These are phyloP conservation scores for Teleogryllus oceanicus DNA, from an alignment of 2,888 invertebrate species.

Conservation along the genomic window DNA sequence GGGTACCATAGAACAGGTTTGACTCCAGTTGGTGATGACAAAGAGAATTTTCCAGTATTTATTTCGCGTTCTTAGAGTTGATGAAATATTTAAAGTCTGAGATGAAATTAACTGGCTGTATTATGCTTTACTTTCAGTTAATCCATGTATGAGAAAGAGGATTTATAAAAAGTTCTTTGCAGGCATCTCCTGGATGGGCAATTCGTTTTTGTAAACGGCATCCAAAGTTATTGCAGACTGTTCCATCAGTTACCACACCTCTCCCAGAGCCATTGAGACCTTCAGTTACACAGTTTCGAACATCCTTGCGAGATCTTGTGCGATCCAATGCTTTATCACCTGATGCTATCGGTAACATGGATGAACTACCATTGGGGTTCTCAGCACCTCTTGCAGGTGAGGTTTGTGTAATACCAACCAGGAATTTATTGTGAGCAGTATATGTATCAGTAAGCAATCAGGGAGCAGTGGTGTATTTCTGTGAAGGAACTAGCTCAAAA, in stretches of 20 bases:
- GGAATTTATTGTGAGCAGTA: no score
- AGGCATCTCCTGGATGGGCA: constrained; percentile 43
- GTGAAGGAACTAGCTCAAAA: no score
- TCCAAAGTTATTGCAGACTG: constrained; percentile 40
- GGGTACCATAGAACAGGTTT: no score
- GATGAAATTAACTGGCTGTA: no score
- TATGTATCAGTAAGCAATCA: no score
- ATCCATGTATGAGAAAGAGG: no score
- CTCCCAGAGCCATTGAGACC: constrained; percentile 40
- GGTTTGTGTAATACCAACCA: not conserved
- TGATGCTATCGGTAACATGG: constrained; percentile 41
- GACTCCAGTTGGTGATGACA: no score
- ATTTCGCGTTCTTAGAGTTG: no score
- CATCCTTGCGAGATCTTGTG: constrained; percentile 32
- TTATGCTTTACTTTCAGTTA: no score
- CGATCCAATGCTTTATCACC: constrained; percentile 26
- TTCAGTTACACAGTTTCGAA: constrained; percentile 38
- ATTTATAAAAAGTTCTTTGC: constrained; percentile 29
- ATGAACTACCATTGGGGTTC: constrained; percentile 43
- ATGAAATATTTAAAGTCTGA: no score
- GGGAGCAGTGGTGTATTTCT: no score
- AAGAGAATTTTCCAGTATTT: no score
- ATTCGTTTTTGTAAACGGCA: constrained; percentile 43
- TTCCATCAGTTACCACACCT: constrained; percentile 37
- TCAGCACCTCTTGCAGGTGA: constrained; percentile 33